phyloP scores from a whole-genome alignment of 2,888 invertebrate genomes.

The Thalpophila matura region DNA sequence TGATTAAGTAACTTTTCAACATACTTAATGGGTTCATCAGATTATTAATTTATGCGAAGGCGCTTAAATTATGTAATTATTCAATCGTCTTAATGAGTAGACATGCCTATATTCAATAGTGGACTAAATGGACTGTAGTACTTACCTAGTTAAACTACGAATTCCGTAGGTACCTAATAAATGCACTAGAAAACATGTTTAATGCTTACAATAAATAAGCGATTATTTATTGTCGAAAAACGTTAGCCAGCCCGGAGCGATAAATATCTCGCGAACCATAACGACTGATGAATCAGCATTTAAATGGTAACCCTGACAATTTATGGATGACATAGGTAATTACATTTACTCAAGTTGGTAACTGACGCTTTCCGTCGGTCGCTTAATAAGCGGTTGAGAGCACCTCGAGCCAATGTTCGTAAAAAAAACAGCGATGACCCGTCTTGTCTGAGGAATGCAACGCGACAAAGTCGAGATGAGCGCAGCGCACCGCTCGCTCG shows the following conservation, averaged over 20 bases:
- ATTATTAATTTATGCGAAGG: constrained; percentile 13
- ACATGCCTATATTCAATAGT: neutral
- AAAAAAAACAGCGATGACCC: constrained; percentile 79
- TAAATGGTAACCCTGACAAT: constrained; percentile 68
- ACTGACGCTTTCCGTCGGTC: constrained; percentile 75
- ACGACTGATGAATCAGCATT: constrained; percentile 81
- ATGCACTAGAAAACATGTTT: constrained; percentile 23
- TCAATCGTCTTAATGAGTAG: neutral
- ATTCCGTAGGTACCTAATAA: constrained; percentile 9
- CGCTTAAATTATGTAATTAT: neutral
- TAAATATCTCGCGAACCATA: constrained; percentile 73
- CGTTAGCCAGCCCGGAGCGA: constrained; percentile 60
- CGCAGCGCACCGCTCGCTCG: constrained; percentile 66
- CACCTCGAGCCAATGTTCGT: constrained; percentile 75
- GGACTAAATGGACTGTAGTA: neutral
- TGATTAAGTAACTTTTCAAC: neutral
- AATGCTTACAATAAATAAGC: constrained; percentile 48
- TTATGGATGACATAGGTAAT: constrained; percentile 68
- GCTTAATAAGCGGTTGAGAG: constrained; percentile 74
- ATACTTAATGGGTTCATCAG: constrained; percentile 5
- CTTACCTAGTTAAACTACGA: neutral
- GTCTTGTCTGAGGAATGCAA: constrained; percentile 80
- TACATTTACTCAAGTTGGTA: constrained; percentile 67
- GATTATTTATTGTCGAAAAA: constrained; percentile 64
- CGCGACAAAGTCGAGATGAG: constrained; percentile 84